Conservation (phyloP, 2,797 vertebrate species). For the Macroramphosus scolopax region DNA sequence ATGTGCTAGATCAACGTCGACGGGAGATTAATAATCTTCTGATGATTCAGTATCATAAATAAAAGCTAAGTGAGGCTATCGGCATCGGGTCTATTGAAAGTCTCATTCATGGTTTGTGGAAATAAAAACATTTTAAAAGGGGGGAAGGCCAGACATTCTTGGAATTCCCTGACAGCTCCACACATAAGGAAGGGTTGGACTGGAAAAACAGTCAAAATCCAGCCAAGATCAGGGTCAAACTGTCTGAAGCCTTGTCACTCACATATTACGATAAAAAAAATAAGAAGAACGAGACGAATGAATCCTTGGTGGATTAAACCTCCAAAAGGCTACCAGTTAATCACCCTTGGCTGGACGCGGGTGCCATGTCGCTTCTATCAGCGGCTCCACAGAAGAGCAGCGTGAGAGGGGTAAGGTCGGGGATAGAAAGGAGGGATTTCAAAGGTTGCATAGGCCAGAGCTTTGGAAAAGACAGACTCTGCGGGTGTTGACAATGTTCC, state of each 20-base stretch:
- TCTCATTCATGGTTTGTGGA: constrained; percentile 64
- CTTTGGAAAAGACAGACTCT: constrained; percentile 40
- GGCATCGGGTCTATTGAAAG: constrained; percentile 58
- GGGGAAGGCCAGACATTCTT: constrained; percentile 85
- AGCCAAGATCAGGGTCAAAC: constrained; percentile 83
- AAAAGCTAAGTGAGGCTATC: constrained; percentile 32
- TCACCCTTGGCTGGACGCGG: constrained; percentile 3
- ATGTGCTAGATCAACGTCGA: too few relatives aligned
- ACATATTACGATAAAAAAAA: constrained; percentile 62
- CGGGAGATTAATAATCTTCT: constrained; percentile 22
- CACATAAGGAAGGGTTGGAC: constrained; percentile 86
- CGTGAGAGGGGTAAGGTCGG: constrained; percentile 29
- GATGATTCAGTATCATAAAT: constrained; percentile 32
- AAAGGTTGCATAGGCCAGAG: constrained; percentile 27
- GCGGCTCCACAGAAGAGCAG: constrained; percentile 1
- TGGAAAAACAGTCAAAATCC: constrained; percentile 82
- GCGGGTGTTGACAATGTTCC: constrained; percentile 58
- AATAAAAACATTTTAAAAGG: constrained; percentile 80
- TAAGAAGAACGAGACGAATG: constrained; percentile 13
- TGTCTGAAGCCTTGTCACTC: constrained; percentile 83
- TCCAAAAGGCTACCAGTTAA: constrained; percentile 1
- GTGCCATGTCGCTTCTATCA: neutral
- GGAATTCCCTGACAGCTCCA: constrained; percentile 89
- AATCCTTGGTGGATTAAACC: neutral
- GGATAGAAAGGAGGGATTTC: constrained; percentile 23